Evolutionary conservation across 2,797 vertebrate species (phyloP).

Genomic region (Graptemys geographica): DNA sequence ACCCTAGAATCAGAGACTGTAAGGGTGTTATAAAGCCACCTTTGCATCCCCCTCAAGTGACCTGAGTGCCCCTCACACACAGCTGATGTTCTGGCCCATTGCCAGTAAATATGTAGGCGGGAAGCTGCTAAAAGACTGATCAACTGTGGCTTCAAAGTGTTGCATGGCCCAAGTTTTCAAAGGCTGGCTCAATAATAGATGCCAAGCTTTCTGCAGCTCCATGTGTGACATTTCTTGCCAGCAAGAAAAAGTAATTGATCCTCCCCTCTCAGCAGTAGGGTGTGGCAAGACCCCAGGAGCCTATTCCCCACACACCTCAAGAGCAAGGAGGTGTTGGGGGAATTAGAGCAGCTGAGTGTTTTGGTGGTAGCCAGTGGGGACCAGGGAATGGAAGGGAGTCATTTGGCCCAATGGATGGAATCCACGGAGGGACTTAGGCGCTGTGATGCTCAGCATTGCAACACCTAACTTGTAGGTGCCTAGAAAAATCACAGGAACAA

Average conservation of each 20-base stretch:
- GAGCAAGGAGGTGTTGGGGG: background rate
- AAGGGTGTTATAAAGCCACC: background rate
- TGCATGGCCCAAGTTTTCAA: background rate
- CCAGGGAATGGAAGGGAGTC: rapidly evolving
- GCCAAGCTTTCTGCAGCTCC: background rate
- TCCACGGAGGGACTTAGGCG: background rate
- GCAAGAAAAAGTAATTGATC: background rate
- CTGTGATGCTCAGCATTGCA: background rate
- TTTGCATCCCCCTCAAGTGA: background rate
- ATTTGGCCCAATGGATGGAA: background rate
- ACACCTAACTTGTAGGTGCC: too few species aligned
- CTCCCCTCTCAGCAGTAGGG: background rate
- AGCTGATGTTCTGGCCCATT: background rate
- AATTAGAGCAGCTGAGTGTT: background rate
- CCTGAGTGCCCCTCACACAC: background rate
- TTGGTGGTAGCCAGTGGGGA: background rate
- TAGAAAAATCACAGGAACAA: background rate
- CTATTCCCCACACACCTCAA: background rate
- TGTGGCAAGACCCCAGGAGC: background rate
- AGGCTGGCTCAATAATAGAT: rapidly evolving
- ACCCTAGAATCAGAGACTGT: background rate
- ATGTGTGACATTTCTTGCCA: background rate
- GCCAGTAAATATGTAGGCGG: background rate
- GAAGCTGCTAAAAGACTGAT: background rate
- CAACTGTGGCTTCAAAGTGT: background rate